Evolutionary conservation across 2,113 vertebrate species (phyloP), one percentile per base, ranked within the genome.

Genomic region (Haemorhous mexicanus): DNA sequence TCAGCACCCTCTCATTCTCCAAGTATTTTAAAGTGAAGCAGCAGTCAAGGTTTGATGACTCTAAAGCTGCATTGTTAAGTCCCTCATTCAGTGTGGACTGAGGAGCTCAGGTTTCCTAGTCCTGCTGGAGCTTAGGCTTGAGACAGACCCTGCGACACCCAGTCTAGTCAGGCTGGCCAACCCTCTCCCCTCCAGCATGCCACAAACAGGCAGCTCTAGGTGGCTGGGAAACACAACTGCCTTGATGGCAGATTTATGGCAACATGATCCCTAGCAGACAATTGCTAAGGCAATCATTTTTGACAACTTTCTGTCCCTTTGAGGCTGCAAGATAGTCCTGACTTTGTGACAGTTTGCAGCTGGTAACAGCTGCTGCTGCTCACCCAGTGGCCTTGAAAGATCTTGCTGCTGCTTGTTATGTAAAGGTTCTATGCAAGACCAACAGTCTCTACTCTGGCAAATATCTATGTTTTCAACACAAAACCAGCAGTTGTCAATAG

Each of bases 111-210:
- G 6, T 49, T 95, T 81, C 43, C 13, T 49, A 6, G 5, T 85
- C 13, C 28, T 85, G 27, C 5, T 33, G 19, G 50, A 69, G 16
- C 2, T 69, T 23, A 69, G 35, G 18, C 55, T 73, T 77, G 18
- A 47, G 39, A 73, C 4, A 89, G 10, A 7, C 9, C 28, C 39
- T 55, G 35, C 87, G 19, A 28, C 46, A 41, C 19, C 13, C 33
- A 35, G 5, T 26, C 18, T 46, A 35, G 39, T 7, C 43, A 87
- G 78, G 39, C 30, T 46, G 8, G 37, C 35, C 26, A 8, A 21
- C 2, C 6, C 30, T 5, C 0, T 0, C 6, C 4, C 3, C 30
- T 66, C 55, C 44, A 18, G 11, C 30, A 6, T 14, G 21, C 7
- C 59, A 69, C 15, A 69, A 56, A 49, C 13, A 35, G 41, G 73